Base-by-base conservation (phyloP, 1,140 invertebrate genomes). In the Caenorhabditis tropicalis region DNA sequence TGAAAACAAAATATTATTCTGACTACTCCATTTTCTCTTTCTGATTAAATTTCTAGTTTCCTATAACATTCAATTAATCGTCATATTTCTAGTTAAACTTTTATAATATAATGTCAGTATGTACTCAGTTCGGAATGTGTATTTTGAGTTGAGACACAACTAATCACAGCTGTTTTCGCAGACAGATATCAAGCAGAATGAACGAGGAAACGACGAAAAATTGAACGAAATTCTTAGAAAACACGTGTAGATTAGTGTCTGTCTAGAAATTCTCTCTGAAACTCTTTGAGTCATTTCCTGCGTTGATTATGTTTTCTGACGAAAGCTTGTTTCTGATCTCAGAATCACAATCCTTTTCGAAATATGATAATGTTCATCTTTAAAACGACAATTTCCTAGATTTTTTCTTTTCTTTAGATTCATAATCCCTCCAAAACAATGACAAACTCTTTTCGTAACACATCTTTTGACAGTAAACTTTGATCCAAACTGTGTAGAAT, bases 101-200 rank as follows among this genome's bases (percentile, higher is more conserved):
- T 33, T 36, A 5, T 0, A 65, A 65, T 19, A 16, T 36, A 31
- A 33, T 51, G n/a, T 19, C 48, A 19, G 53, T 21, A 65, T 27
- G 58, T 36, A 65, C 58, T 65, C 31, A 33, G 58, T 65, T n/a
- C 58, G 36, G 36, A 65, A 65, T 65, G 58, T 65, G 58, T 65
- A 65, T 65, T 65, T 65, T 65, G 58, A 36, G 58, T 33, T 31
- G 31, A 65, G 58, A 36, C 58, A 65, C 58, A 65, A 12, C 58
- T 65, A 65, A 65, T 65, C 58, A 65, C 58, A 65, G 58, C 36
- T 74, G 65, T 43, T 74, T 74, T 74, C 36, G 33, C 24, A 74
- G 65, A 74, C 65, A 43, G 65, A 43, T 36, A 74, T 74, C 65
- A 43, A 74, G 65, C 36, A 74, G 33, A 74, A 43, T 36, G 65